A percentile compares a stretch with the other conserved stretches of the same genome.
Evolutionary conservation across 2,797 vertebrate species (phyloP).

Genomic region (Cirrhinus mrigala): DNA sequence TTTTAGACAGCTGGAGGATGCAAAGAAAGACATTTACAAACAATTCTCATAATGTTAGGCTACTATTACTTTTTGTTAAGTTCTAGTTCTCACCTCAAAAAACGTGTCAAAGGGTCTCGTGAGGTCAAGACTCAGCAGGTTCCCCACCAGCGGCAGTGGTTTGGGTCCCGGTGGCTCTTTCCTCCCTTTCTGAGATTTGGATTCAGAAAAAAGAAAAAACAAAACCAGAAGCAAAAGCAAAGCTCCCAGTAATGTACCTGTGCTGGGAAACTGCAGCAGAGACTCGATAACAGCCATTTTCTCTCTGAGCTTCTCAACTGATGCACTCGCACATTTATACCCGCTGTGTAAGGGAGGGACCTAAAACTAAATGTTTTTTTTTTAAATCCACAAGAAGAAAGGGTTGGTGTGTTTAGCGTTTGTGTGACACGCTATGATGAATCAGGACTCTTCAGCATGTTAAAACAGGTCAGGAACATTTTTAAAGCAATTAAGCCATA

Average conservation of each 20-base stretch:
- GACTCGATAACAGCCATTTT: conserved; percentile 53
- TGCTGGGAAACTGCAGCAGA: conserved; percentile 49
- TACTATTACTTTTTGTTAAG: neutral
- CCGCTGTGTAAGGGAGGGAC: neutral
- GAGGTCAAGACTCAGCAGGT: conserved; percentile 74
- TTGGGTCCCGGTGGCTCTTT: conserved; percentile 73
- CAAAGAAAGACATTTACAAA: neutral
- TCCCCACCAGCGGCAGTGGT: conserved; percentile 73
- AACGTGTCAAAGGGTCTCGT: conserved; percentile 63
- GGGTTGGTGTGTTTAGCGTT: neutral
- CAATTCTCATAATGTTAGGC: neutral
- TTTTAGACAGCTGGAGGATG: neutral
- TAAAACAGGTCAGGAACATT: neutral
- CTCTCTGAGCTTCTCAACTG: neutral
- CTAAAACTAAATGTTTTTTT: neutral
- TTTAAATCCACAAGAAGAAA: neutral
- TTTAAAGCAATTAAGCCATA: too few relatives aligned
- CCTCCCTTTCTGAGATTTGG: neutral
- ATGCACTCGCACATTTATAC: neutral
- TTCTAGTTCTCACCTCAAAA: conserved; percentile 62
- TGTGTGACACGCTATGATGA: neutral
- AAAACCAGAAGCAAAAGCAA: conserved; percentile 61
- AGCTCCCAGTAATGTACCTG: conserved; percentile 50
- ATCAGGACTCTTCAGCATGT: neutral
- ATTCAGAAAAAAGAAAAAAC: conserved; percentile 46